These are phyloP conservation scores for Sciurus carolinensis DNA, from an alignment of 2,797 vertebrate species.

Conservation along the genomic window DNA sequence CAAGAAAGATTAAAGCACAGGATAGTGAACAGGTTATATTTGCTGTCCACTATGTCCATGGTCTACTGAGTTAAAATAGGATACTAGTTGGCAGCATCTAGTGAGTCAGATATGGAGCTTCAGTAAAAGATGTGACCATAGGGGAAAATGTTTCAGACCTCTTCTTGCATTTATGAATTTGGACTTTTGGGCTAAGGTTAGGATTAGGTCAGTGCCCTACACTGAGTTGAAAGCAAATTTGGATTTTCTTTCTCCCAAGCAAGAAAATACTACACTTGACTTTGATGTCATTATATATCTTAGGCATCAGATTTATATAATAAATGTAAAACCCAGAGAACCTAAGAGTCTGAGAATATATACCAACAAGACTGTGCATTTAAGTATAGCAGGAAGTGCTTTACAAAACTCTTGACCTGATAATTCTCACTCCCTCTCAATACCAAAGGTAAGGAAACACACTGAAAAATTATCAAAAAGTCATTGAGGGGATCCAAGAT, in stretches of 20 bases:
- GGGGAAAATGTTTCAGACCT: not conserved
- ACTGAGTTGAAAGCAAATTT: not conserved
- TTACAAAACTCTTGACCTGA: not conserved
- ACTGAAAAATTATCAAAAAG: not conserved
- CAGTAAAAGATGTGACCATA: not conserved
- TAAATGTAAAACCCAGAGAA: not conserved
- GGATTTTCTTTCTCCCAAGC: not conserved
- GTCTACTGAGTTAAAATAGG: not conserved
- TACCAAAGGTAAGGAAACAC: not conserved
- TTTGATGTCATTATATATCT: not conserved
- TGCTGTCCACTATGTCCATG: not conserved
- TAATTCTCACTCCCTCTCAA: not conserved
- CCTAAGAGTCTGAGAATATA: not conserved
- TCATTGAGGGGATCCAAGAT: not conserved
- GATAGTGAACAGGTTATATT: not conserved
- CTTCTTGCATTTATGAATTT: too few relatives aligned
- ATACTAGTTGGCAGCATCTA: not conserved
- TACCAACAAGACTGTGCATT: not conserved
- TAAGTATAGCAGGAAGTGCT: not conserved
- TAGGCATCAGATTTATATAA: slow-evolving; percentile 49
- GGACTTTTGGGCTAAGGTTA: too few relatives aligned
- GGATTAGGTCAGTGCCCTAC: too few relatives aligned
- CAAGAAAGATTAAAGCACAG: too few relatives aligned
- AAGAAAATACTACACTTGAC: not conserved
- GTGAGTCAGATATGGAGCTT: not conserved